Evolutionary conservation across 2,797 vertebrate genomes (phyloP).

Genomic region (Adrianichthys oophorus): DNA sequence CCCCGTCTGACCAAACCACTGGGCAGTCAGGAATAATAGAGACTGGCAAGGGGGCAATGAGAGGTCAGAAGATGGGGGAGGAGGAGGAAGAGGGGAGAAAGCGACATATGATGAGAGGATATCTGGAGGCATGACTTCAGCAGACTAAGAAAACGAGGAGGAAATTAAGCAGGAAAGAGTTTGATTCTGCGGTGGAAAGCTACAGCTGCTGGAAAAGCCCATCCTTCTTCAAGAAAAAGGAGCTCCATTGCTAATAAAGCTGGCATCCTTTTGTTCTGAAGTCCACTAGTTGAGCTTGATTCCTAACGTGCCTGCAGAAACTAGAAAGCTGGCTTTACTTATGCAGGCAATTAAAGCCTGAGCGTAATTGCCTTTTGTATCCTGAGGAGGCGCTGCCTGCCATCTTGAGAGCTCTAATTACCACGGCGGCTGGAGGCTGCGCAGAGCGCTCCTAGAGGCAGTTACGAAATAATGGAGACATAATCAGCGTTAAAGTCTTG

Average conservation of each 20-base stretch:
- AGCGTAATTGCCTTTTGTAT: constrained; percentile 77
- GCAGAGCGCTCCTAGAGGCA: constrained; percentile 59
- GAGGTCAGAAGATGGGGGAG: constrained; percentile 42
- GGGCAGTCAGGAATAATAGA: constrained; percentile 72
- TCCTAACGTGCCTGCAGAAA: constrained; percentile 56
- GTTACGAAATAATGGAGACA: constrained; percentile 72
- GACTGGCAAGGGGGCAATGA: constrained; percentile 73
- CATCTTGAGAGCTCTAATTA: constrained; percentile 78
- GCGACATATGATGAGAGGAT: constrained; percentile 52
- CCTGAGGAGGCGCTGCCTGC: constrained; percentile 77
- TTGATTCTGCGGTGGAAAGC: no score
- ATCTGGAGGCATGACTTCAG: constrained; percentile 33
- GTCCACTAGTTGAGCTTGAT: neutral
- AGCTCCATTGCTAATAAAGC: no score
- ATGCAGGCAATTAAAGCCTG: constrained; percentile 79
- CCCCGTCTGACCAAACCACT: constrained; percentile 64
- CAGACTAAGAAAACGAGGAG: constrained; percentile 26
- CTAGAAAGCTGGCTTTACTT: constrained; percentile 72
- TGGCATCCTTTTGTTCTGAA: constrained; percentile 46
- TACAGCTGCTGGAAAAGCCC: no score
- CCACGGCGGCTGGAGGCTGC: constrained; percentile 62
- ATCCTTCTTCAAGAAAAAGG: no score
- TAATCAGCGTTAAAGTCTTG: constrained; percentile 71
- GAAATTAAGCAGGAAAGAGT: constrained; percentile 17
- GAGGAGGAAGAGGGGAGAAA: constrained; percentile 4